Base-by-base conservation (phyloP, 92 coral and sea anemone species). In the Palythoa grandiflora region DNA sequence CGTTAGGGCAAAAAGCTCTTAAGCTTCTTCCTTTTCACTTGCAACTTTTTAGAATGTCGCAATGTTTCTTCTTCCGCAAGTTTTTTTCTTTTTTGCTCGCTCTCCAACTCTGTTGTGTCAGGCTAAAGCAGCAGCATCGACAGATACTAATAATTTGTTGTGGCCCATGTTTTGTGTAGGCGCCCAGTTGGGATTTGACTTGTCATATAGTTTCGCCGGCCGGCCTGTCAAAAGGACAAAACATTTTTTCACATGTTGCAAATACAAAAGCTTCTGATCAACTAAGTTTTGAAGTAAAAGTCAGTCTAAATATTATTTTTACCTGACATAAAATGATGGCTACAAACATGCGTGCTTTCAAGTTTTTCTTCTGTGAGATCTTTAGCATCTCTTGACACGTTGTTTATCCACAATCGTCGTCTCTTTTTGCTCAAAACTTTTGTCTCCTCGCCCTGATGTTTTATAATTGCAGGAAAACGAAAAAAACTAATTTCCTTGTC, bases 271-370 rank as follows among this genome's bases (percentile, higher is more conserved):
- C 52, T 52, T 73, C 68, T 71, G 51, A 71, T 9, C 48, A 71
- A 37, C 76, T 71, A 71, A 17, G 76, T 71, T 71, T 71, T 36
- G 11, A 71, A 71, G 50, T 36, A 71, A 71, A 36, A 28, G 76
- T 19, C 76, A 72, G 76, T 38, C 51, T 68, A 28, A 72, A 63
- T 17, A 47, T 63, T 76, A 55, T 44, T 78, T 87, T 89, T 92
- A 92, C 94, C 94, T 73, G 86, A 88, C 75, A 92, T 85, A 60
- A 92, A 92, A 79, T 92, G 90, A 79, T 92, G 74, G 86, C 92
- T 70, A 78, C 94, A 92, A 39, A 92, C 92, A 47, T 88, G 92
- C 51, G 90, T 86, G 71, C 78, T 36, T 50, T 89, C 84, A 36
- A 89, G 84, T 78, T 89, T 92, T 55, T 86, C 91, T n/a, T 91